These are phyloP conservation scores for Daubentonia madagascariensis DNA, from an alignment of 2,113 vertebrate genomes.

Conservation along the genomic window DNA sequence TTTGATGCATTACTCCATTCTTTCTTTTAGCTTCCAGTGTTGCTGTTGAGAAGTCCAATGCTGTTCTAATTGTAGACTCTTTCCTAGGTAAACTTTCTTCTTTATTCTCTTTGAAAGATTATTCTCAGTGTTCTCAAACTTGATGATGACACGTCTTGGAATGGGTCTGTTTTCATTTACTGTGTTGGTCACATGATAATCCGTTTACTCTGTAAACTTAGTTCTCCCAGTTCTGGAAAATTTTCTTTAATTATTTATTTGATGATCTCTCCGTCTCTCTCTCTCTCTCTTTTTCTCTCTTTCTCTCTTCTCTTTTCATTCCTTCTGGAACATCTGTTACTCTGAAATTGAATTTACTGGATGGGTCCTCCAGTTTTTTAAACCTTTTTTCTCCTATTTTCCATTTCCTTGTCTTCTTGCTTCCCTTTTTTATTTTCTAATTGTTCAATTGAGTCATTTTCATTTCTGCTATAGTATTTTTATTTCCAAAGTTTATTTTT, in stretches of 20 bases:
- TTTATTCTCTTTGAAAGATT: not conserved
- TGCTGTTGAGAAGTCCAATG: not conserved
- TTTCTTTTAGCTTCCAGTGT: not conserved
- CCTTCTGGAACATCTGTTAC: not conserved
- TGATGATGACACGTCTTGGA: not conserved
- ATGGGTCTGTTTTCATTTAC: not conserved
- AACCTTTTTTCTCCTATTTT: not conserved
- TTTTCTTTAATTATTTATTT: not conserved
- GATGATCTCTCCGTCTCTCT: not conserved
- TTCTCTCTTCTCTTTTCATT: not conserved
- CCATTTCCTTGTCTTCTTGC: not conserved
- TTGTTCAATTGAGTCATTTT: not conserved
- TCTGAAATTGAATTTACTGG: not conserved
- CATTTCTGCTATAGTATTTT: not conserved
- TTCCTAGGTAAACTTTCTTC: not conserved
- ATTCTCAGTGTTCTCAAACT: not conserved
- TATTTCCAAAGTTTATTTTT: not conserved
- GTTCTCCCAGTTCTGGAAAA: not conserved
- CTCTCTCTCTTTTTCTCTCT: not conserved
- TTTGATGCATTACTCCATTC: not conserved
- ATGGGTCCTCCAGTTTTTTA: not conserved
- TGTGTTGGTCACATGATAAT: not conserved
- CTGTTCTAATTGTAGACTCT: not conserved
- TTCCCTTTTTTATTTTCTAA: not conserved
- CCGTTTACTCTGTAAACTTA: not conserved